Evolutionary conservation across 2,113 vertebrate species (phyloP), one percentile per base, ranked within the genome.

Genomic region (Phalacrocorax carbo): DNA sequence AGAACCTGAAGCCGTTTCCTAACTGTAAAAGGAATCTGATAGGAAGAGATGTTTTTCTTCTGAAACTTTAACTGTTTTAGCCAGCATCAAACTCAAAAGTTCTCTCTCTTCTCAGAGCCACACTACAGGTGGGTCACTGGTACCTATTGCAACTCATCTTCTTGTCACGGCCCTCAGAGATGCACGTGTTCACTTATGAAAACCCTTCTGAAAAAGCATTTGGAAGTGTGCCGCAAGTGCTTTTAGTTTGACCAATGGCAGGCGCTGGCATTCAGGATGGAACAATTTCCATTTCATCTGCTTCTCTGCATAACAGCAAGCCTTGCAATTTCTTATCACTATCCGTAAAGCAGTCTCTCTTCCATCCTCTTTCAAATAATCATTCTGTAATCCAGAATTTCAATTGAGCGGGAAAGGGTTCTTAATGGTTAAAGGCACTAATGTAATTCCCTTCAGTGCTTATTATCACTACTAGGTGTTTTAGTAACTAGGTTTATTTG

Each of bases 401-500:
- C 69, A 93, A 2, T 15, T 61, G 46, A 91, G 46, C 46, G 19
- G 25, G 27, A 78, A 60, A 92, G 64, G 57, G 15, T 14, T 86
- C 61, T 57, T 82, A 88, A 79, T 51, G 51, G 61, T 70, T 83
- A 88, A 84, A 93, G 66, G 64, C 16, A 20, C 15, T 69, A 71
- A 81, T 30, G 9, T 82, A 85, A 70, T 76, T 92, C 29, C 71
- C 29, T 52, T 70, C 75, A 72, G 86, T 70, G 75, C 66, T 71
- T 92, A 81, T 79, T 96, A 85, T 86, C 44, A 83, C 66, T 65
- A 57, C 48, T 89, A 65, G 72, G 71, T 91, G 72, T 94, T 93
- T 88, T 66, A 82, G 76, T 83, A 51, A 89, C 61, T n/a, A 76
- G 73, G 32, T 90, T 89, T 91, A 88, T 95, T 80, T 91, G 83